Evolutionary conservation across 2,888 invertebrate genomes (phyloP).

Genomic region (Pegoplata infirma): DNA sequence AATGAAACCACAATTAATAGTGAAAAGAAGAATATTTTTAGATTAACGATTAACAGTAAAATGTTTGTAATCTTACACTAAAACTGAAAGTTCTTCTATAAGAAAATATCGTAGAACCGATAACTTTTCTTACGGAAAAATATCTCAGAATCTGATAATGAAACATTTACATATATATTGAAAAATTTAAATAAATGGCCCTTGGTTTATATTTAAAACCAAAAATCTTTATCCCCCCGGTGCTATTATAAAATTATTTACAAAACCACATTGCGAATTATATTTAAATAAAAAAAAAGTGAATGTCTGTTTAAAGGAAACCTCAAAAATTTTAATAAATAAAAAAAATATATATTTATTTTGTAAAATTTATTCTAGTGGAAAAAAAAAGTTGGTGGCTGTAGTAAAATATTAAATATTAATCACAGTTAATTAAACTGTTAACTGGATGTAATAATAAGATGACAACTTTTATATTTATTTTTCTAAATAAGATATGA

Average conservation of each 20-base stretch:
- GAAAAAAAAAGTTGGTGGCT: slow-evolving; percentile 35
- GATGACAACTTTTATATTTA: slow-evolving; percentile 31
- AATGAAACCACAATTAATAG: too few relatives aligned
- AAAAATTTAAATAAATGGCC: too few relatives aligned
- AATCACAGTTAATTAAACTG: slow-evolving; percentile 60
- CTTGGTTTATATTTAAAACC: too few relatives aligned
- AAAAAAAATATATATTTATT: slow-evolving; percentile 14
- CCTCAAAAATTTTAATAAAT: slow-evolving; percentile 34
- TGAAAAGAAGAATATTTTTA: too few relatives aligned
- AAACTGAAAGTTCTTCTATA: too few relatives aligned
- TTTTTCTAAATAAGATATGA: slow-evolving; percentile 2
- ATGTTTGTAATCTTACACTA: too few relatives aligned
- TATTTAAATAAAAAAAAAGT: slow-evolving; percentile 29
- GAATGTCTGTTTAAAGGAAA: slow-evolving; percentile 47
- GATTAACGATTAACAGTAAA: too few relatives aligned
- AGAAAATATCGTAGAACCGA: too few relatives aligned
- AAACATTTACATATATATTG: too few relatives aligned
- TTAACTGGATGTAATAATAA: slow-evolving; percentile 58
- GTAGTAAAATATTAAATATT: slow-evolving; percentile 42
- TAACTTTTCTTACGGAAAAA: too few relatives aligned
- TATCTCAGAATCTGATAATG: too few relatives aligned
- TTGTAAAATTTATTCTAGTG: slow-evolving; percentile 44
- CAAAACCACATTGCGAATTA: slow-evolving; percentile 48
- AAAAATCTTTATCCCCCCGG: neutral
- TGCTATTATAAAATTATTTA: slow-evolving; percentile 32